Base-by-base conservation (phyloP, 2,113 vertebrate species). In the Xyliphius kryptos region DNA sequence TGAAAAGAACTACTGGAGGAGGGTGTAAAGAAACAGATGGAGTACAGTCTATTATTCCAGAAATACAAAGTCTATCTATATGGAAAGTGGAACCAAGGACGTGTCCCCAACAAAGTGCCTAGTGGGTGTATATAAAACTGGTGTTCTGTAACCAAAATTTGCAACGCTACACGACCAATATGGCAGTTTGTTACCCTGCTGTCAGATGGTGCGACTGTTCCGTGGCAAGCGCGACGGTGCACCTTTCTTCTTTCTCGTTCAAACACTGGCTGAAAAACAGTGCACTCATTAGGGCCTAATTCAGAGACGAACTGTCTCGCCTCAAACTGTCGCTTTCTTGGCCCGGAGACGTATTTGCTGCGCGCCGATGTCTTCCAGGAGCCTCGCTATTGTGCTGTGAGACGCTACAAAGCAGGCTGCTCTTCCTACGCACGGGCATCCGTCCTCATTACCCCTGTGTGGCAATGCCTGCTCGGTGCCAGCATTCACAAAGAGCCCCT, bases 301-400 rank as follows among this genome's bases (percentile, higher is more conserved):
- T 75, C 75, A 77, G 73, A 76, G 68, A 70, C 68, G 69, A 73
- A 75, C 63, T 69, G 77, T 66, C 67, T 64, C 52, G 63, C 50
- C 63, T 58, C 62, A 63, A 60, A 63, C 57, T 61, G 57, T 61
- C 26, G 46, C 64, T 52, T 68, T 59, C 48, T 64, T 63, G 65
- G 69, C 57, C 54, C 58, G 52, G 61, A 65, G 63, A 67, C 71
- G 21, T 67, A 62, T 70, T 71, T 67, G 63, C 60, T 41, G 53
- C 61, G 58, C 49, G 54, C 71, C 56, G 16, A 56, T 57, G 48
- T 61, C 47, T 62, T 66, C 55, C 63, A 76, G 69, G 65, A 74
- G 69, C 63, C 54, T 49, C 22, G 57, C 63, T 51, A 66, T 72
- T 69, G 71, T 71, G 68, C 63, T 67, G 63, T 57, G 63, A 70